A percentile compares a stretch with the other conserved stretches of the same genome.
These are phyloP conservation scores for Phrynocephalus forsythii DNA, from an alignment of 2,797 vertebrate genomes.

Conservation along the genomic window DNA sequence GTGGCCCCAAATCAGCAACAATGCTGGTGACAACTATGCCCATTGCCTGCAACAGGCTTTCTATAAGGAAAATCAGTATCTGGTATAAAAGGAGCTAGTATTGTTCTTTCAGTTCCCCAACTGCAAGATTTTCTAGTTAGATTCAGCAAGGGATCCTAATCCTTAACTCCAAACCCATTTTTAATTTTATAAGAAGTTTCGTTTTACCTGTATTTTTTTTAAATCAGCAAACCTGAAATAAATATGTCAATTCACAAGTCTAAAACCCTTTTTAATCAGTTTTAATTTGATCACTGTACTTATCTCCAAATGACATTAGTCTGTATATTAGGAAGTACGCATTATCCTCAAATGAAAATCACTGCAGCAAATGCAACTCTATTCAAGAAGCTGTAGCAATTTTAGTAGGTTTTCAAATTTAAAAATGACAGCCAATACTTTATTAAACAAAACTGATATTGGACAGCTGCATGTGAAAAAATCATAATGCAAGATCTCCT, in stretches of 20 bases:
- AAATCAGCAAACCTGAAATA: constrained; percentile 43
- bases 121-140: constrained; percentile 48
- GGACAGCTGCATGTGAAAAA: constrained; percentile 69
- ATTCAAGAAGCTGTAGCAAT: constrained; percentile 40
- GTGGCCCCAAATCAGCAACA: constrained; percentile 55
- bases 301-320: constrained; percentile 65
- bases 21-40: constrained; percentile 74
- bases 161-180: constrained; percentile 46
- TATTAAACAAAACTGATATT: constrained; percentile 65
- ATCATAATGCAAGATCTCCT: constrained; percentile 56
- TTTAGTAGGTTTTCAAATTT: constrained; percentile 56
- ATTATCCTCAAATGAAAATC: constrained; percentile 63
- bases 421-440: constrained; percentile 56
- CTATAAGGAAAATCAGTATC: constrained; percentile 64
- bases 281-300: constrained; percentile 74
- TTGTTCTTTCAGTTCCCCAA: constrained; percentile 43
- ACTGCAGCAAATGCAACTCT: constrained; percentile 65
- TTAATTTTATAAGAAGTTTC: constrained; percentile 48
- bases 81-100: constrained; percentile 51
- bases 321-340: constrained; percentile 71
- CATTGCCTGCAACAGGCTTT: constrained; percentile 73
- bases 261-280: constrained; percentile 70
- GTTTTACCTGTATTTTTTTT: constrained; percentile 36
- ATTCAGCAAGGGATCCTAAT: constrained; percentile 49
- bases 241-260: constrained; percentile 64